phyloP scores from a whole-genome alignment of 1,140 invertebrate genomes.

The Gryon sp. region DNA sequence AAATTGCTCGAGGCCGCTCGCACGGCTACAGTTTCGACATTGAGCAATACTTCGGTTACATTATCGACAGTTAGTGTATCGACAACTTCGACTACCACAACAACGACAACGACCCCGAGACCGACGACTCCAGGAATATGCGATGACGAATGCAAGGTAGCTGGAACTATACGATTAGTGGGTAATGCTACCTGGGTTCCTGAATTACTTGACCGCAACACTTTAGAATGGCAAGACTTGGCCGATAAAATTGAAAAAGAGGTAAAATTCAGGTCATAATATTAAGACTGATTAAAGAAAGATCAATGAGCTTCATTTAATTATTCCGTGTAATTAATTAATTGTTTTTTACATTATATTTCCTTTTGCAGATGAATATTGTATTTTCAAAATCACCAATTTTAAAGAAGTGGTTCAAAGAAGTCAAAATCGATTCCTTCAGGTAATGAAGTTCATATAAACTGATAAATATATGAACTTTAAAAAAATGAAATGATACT shows the following conservation, averaged over 20 bases:
- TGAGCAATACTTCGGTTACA: constrained; percentile 69
- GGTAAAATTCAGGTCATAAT: too few species aligned
- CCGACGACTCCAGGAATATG: constrained; percentile 91
- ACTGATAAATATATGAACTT: too few species aligned
- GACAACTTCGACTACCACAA: constrained; percentile 85
- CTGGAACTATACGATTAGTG: constrained; percentile 90
- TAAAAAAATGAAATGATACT: too few species aligned
- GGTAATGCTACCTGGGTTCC: constrained; percentile 90
- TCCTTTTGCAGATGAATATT: constrained; percentile 86
- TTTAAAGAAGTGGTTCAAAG: constrained; percentile 90
- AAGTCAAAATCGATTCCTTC: constrained; percentile 92
- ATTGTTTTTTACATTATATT: constrained; percentile 9
- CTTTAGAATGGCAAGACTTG: constrained; percentile 89
- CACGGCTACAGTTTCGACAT: constrained; percentile 81
- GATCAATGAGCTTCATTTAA: too few species aligned
- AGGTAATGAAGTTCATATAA: too few species aligned
- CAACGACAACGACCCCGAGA: constrained; percentile 86
- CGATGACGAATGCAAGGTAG: constrained; percentile 88
- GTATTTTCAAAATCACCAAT: constrained; percentile 87
- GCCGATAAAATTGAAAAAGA: constrained; percentile 89
- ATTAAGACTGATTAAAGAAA: too few species aligned
- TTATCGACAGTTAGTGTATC: constrained; percentile 73
- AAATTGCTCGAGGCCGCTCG: constrained; percentile 87
- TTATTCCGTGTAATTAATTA: too few species aligned
- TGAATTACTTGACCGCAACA: constrained; percentile 91